Percentiles rank a stretch among this genome's conserved stretches.
phyloP scores from a whole-genome alignment of 2,797 vertebrate genomes.

The Adrianichthys oophorus region DNA sequence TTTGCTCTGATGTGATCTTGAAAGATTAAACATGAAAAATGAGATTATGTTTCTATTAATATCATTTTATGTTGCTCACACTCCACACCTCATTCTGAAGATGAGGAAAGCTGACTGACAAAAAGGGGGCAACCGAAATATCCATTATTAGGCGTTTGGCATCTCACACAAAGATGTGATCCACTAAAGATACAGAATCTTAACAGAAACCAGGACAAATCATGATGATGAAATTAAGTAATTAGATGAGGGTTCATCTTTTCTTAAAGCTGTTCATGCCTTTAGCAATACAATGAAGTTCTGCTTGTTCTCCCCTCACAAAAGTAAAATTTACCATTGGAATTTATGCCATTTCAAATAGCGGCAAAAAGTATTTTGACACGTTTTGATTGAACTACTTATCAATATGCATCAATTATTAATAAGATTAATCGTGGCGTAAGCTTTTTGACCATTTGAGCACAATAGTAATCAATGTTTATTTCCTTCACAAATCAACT shows the following conservation, averaged over 20 bases:
- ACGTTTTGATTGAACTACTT: not conserved
- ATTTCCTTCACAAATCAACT: conserved; percentile 1
- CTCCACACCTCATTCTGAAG: conserved; percentile 30
- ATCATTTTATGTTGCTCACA: conserved; percentile 47
- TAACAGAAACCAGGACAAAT: not conserved
- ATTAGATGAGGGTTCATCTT: not conserved
- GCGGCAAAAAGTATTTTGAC: not conserved
- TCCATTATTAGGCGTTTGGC: not conserved
- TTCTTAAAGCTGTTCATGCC: not conserved
- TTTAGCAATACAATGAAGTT: too few species aligned
- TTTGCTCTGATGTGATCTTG: conserved; percentile 59
- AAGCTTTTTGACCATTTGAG: not conserved
- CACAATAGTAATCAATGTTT: not conserved
- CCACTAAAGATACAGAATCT: not conserved
- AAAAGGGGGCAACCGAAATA: conserved; percentile 19
- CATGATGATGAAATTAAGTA: not conserved
- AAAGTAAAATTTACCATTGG: not conserved
- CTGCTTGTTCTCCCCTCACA: not conserved
- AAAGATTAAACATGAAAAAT: conserved; percentile 62
- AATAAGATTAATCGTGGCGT: not conserved
- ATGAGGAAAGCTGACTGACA: conserved; percentile 15
- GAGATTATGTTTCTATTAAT: conserved; percentile 71
- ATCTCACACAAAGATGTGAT: not conserved
- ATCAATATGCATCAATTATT: not conserved
- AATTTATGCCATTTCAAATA: not conserved